Evolutionary conservation across 2,797 vertebrate species (phyloP).

Genomic region (Halcyon smyrnensis): DNA sequence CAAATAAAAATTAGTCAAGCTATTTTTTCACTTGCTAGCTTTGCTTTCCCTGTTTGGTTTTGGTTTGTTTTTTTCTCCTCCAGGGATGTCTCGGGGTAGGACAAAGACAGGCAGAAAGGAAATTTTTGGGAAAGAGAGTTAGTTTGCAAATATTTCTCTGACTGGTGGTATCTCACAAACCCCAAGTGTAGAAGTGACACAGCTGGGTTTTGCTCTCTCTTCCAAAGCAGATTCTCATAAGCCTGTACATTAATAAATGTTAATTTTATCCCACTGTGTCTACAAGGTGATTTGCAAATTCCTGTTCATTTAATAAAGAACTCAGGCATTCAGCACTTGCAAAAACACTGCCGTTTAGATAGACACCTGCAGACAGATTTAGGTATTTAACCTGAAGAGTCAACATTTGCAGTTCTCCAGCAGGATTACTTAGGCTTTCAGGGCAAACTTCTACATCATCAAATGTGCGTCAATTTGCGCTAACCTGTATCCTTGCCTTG

Average conservation of each 20-base stretch:
- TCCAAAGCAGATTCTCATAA: background rate
- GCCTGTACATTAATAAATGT: background rate
- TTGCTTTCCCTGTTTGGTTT: background rate
- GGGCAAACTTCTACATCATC: background rate
- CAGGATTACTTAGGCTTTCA: background rate
- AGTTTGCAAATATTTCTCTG: background rate
- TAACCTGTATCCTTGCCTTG: background rate
- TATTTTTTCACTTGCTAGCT: background rate
- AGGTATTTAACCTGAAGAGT: slow-evolving; percentile 17
- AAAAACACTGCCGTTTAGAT: background rate
- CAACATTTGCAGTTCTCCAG: slow-evolving; percentile 33
- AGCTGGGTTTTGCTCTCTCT: background rate
- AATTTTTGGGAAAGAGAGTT: background rate
- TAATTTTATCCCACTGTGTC: background rate
- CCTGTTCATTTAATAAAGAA: background rate
- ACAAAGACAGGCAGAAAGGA: background rate
- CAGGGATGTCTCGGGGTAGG: fast-evolving
- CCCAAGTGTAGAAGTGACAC: background rate
- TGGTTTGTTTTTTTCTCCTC: background rate
- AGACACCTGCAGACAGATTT: slow-evolving; percentile 5
- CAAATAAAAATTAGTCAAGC: background rate
- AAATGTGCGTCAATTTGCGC: background rate
- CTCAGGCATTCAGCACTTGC: background rate
- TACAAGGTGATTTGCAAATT: slow-evolving; percentile 13
- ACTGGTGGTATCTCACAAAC: background rate